phyloP scores from a whole-genome alignment of 2,888 invertebrate species.

The Habrosyne pyritoides region DNA sequence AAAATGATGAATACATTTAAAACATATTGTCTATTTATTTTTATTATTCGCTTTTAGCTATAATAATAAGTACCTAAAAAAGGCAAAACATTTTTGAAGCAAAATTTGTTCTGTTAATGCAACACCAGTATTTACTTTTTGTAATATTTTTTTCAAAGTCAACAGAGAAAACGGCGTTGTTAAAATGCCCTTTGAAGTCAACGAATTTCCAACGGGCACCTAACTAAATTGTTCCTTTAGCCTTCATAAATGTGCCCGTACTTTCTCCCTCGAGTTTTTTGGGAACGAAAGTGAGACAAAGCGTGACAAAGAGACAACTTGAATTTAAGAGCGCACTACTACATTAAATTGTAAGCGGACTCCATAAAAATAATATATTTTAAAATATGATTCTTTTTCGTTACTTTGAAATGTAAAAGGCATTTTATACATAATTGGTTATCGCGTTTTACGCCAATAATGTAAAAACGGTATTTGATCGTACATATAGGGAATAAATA shows the following conservation, averaged over 20 bases:
- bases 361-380: constrained; percentile 20
- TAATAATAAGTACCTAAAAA: neutral
- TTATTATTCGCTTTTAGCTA: neutral
- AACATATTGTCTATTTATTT: neutral
- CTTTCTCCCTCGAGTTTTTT: constrained; percentile 64
- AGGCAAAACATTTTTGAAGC: constrained; percentile 2
- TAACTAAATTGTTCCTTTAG: constrained; percentile 80
- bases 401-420: no score
- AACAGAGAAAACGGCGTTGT: constrained; percentile 70
- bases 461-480: no score
- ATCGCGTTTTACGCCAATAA: no score
- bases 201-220: constrained; percentile 74
- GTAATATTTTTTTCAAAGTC: constrained; percentile 65
- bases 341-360: constrained; percentile 42
- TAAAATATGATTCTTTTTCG: constrained; percentile 14
- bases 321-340: constrained; percentile 48
- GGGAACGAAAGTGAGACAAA: constrained; percentile 59
- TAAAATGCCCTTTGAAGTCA: constrained; percentile 78
- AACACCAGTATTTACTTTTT: constrained; percentile 34
- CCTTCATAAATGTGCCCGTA: constrained; percentile 72
- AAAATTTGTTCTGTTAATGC: constrained; percentile 33
- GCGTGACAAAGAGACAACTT: constrained; percentile 63
- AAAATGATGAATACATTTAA: no score
- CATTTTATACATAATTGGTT: no score
- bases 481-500: no score